Base-by-base conservation (phyloP, 1,140 invertebrate species). In the Sesamia nonagrioides region DNA sequence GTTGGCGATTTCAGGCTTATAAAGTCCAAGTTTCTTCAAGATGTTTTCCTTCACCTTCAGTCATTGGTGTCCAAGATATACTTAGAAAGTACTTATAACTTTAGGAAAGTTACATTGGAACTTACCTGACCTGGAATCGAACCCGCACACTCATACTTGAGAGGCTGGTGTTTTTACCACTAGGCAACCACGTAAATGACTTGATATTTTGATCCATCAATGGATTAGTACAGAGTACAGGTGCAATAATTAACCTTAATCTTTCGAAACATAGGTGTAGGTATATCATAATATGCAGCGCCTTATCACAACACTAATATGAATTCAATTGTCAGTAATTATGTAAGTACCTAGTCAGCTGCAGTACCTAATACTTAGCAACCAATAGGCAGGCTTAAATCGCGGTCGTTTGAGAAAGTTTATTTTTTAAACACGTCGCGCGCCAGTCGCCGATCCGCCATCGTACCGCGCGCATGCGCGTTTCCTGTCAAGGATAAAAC, bases 361-460 rank as follows among this genome's bases (percentile, higher is more conserved):
- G 35, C 15, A 15, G 45, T 72, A 61, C 40, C 42, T 61, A 50
- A 11, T n/a, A 42, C 21, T 37, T 74, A 74, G 6, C 68, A 37
- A 60, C 73, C 73, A 80, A 76, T 71, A 73, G 66, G 61, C 78
- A 35, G 75, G 11, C 78, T 78, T 72, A 80, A 81, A 85, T 83
- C 75, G 85, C 85, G 84, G 81, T 71, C 82, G 82, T 33, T 76
- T 76, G 89, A 85, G 89, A 90, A 90, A 90, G 89, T 90, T 86
- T 83, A 69, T 78, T 83, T 86, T 87, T 75, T 87, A 84, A 60
- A 48, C 60, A 8, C 11, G 50, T 40, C 78, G 18, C 66, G 66
- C 42, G 77, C 68, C 81, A 90, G 89, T 90, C 82, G 77, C 80
- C 77, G 48, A 71, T 66, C 69, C 71, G 74, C 82, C 35, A 48